Evolutionary conservation across 2,113 vertebrate genomes (phyloP), one percentile per base, ranked within the genome.

Genomic region (Pachyramphus minor): DNA sequence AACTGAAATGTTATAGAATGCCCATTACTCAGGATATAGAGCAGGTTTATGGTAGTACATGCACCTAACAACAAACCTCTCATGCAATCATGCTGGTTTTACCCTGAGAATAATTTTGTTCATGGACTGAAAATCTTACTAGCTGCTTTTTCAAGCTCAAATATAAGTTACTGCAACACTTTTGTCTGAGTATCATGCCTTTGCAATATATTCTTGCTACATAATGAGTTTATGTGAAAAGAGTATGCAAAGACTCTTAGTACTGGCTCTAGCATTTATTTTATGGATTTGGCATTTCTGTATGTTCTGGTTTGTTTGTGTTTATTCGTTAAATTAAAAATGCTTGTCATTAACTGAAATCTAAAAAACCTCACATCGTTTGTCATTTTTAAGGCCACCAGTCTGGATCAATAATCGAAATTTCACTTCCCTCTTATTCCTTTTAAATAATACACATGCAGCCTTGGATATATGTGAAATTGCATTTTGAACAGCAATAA

Each of bases 311-410:
- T 75, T 94, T 81, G 37, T 82, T 94, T 75, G 28, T 84, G 53
- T 33, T 82, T 49, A 37, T 79, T 85, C 50, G 93, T 94, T 69
- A 73, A 76, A 58, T 60, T 91, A 91, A 76, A 93, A 91, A 69
- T 83, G 35, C 15, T 55, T 92, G 50, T 84, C n/a, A 27, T 76
- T 89, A 94, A 71, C 33, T 50, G 71, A 68, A 91, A 62, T 87
- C 15, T 80, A 53, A 62, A 77, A 82, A 50, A 31, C 15, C 2
- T 8, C 16, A 41, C 2, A 1, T 63, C 2, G 5, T 69, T 50
- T 78, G 60, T 85, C 13, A 93, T 67, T 91, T 80, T 95, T 52
- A 87, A 79, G 44, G 85, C 15, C 14, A 53, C 17, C 5, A 19
- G 9, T 78, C 56, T 68, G 44, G 49, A 81, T 91, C 72, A 81